These are phyloP conservation scores for Pseudochirops cupreus DNA, from an alignment of 2,797 vertebrate species.

Conservation along the genomic window DNA sequence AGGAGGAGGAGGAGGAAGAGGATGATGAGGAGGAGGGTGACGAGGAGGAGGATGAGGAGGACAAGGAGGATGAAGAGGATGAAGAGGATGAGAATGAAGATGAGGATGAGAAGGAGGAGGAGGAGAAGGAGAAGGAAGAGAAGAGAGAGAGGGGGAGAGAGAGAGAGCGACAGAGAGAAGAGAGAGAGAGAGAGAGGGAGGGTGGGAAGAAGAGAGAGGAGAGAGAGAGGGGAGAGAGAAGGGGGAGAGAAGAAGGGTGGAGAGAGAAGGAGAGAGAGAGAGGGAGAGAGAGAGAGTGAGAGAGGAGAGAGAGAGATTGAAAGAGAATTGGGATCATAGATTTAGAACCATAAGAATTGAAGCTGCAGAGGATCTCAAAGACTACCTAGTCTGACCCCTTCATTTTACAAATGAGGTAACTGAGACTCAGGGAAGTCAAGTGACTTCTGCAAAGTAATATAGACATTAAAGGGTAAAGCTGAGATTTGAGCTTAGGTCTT, in stretches of 20 bases:
- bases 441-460: background rate
- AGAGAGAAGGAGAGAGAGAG: background rate
- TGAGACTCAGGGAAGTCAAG: background rate
- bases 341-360: background rate
- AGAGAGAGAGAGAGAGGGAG: no score
- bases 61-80: no score
- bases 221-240: no score
- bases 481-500: background rate
- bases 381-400: background rate
- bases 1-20: background rate
- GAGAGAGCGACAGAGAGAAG: no score
- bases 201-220: background rate
- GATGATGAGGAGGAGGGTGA: background rate
- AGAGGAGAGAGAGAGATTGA: no score
- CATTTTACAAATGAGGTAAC: background rate
- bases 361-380: background rate
- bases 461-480: background rate
- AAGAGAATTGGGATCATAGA: background rate
- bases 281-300: no score
- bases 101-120: no score
- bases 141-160: no score
- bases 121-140: no score
- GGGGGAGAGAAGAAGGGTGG: no score
- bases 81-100: no score
- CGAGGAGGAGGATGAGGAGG: no score